A percentile compares a stretch with the other conserved stretches of the same genome.
Conservation (phyloP, 2,797 vertebrate species). For the Xiphorhynchus erythropygius region DNA sequence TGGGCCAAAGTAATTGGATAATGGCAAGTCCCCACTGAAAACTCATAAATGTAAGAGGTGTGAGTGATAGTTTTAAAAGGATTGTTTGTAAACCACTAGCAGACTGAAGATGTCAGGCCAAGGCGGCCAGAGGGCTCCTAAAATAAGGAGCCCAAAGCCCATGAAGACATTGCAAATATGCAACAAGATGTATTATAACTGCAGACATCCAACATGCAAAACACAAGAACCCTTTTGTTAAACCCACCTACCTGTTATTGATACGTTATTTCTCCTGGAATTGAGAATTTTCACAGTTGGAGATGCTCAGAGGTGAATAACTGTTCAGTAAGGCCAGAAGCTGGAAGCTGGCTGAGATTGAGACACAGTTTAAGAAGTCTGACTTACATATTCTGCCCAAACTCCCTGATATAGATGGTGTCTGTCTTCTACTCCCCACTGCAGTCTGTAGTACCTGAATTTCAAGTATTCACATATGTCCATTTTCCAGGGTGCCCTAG, state of each 20-base stretch:
- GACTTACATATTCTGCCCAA: not conserved
- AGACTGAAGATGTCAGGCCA: not conserved
- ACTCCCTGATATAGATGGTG: not conserved
- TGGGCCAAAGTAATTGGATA: not conserved
- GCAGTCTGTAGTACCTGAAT: not conserved
- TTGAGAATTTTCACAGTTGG: not conserved
- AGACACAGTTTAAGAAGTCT: not conserved
- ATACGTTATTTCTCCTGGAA: not conserved
- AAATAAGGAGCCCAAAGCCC: not conserved
- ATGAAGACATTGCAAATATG: not conserved
- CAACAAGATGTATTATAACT: not conserved
- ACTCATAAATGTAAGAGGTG: not conserved
- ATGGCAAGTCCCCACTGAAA: not conserved
- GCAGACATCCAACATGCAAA: not conserved
- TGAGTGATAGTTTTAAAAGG: not conserved
- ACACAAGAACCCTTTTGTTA: not conserved
- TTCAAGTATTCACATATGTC: not conserved
- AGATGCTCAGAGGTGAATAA: not conserved
- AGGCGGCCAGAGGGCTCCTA: not conserved
- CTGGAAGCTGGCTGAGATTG: not conserved
- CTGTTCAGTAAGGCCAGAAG: not conserved
- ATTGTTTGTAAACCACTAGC: not conserved
- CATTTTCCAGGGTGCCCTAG: not conserved
- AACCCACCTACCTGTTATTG: not conserved
- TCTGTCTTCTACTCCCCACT: not conserved